A percentile compares a stretch with the other conserved stretches of the same genome.
Conservation (phyloP, 2,888 invertebrate genomes). For the Ryuthela nishihirai region DNA sequence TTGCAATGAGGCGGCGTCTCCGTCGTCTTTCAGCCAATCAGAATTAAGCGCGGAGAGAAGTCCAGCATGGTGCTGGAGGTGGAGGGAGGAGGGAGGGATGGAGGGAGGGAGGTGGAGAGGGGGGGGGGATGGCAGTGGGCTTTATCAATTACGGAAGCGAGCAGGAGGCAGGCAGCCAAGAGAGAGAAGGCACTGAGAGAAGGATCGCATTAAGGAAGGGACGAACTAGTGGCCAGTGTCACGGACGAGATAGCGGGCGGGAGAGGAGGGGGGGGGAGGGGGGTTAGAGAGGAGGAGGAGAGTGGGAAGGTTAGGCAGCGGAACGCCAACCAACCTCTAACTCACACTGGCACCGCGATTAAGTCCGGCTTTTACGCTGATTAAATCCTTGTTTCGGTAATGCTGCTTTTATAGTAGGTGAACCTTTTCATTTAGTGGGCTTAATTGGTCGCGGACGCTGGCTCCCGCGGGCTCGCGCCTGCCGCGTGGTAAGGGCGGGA, state of each 20-base stretch:
- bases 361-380: conserved; percentile 39
- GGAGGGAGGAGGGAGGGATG: too few species aligned
- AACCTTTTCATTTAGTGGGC: conserved; percentile 38
- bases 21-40: too few species aligned
- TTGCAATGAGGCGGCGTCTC: too few species aligned
- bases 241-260: conserved; percentile 19
- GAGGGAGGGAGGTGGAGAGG: too few species aligned
- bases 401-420: conserved; percentile 33
- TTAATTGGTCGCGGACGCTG: conserved; percentile 29
- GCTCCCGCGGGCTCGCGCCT: conserved; percentile 17
- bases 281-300: conserved; percentile 1
- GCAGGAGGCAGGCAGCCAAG: too few species aligned
- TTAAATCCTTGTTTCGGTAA: conserved; percentile 40
- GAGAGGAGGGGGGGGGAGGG: background rate
- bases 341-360: conserved; percentile 36
- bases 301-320: background rate
- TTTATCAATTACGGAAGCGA: too few species aligned
- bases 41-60: too few species aligned
- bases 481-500: background rate
- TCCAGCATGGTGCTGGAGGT: too few species aligned
- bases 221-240: conserved; percentile 2
- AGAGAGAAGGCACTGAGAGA: too few species aligned
- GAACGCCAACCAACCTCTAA: conserved; percentile 31
- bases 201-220: background rate
- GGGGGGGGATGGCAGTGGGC: too few species aligned